phyloP scores from a whole-genome alignment of 2,797 vertebrate genomes.

The Erpetoichthys calabaricus region DNA sequence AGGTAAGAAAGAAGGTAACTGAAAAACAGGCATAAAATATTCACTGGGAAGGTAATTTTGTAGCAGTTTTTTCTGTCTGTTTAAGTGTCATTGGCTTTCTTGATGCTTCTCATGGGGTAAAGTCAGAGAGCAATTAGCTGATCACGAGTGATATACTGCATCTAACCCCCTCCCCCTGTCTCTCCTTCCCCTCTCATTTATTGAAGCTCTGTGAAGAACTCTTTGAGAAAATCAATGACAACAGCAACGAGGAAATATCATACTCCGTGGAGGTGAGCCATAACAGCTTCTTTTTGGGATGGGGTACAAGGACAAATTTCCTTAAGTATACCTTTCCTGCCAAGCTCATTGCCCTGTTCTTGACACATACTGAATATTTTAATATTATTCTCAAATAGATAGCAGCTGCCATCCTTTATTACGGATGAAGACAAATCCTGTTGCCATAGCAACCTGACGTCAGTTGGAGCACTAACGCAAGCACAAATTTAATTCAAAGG shows the following conservation, averaged over 20 bases:
- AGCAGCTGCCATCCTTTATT: neutral
- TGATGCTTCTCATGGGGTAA: too few relatives aligned
- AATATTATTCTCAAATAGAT: neutral
- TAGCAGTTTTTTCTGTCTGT: too few relatives aligned
- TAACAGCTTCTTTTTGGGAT: neutral
- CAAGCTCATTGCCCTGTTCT: neutral
- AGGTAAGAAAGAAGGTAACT: too few relatives aligned
- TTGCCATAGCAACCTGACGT: conserved; percentile 2
- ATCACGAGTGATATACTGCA: too few relatives aligned
- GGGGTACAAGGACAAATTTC: neutral
- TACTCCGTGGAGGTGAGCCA: conserved; percentile 91
- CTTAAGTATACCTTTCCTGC: neutral
- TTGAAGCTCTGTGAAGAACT: conserved; percentile 83
- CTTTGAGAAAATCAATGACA: conserved; percentile 94
- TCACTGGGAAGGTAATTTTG: too few relatives aligned
- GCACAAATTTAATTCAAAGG: too few relatives aligned
- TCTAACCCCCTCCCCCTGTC: conserved; percentile 14
- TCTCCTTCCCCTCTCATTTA: conserved; percentile 1
- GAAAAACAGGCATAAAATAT: too few relatives aligned
- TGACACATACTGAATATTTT: neutral
- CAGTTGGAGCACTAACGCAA: neutral
- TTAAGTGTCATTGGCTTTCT: too few relatives aligned
- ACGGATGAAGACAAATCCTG: conserved; percentile 3
- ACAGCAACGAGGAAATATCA: conserved; percentile 82
- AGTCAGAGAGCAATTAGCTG: too few relatives aligned